Evolutionary conservation across 2,797 vertebrate genomes (phyloP).

Genomic region (Microctenopoma stevenorrisi): DNA sequence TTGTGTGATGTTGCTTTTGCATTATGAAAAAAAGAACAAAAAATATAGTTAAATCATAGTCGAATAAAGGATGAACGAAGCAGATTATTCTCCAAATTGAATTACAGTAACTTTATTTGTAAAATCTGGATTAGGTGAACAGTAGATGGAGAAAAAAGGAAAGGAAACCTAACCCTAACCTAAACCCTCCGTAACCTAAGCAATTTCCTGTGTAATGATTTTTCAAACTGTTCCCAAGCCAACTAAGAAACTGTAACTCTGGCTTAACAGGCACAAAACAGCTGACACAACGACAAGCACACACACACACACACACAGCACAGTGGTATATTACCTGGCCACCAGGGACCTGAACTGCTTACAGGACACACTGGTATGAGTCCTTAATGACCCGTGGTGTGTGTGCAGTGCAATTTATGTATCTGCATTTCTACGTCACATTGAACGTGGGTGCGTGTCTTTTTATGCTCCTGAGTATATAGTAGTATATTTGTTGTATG

Average conservation of each 20-base stretch:
- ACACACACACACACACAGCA: slow-evolving; percentile 29
- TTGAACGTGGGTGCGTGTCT: slow-evolving; percentile 8
- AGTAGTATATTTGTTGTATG: slow-evolving; percentile 39
- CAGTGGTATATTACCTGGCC: slow-evolving; percentile 68
- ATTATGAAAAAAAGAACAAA: too few species aligned
- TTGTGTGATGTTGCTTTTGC: too few species aligned
- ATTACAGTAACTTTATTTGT: too few species aligned
- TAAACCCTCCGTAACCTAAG: slow-evolving; percentile 38
- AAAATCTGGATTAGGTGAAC: too few species aligned
- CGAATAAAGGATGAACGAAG: too few species aligned
- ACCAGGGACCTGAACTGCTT: slow-evolving; percentile 80
- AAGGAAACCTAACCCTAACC: slow-evolving; percentile 5
- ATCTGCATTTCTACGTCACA: slow-evolving; percentile 54
- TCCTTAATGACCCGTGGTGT: slow-evolving; percentile 73
- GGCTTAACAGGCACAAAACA: slow-evolving; percentile 81
- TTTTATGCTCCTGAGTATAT: slow-evolving; percentile 26
- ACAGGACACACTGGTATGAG: slow-evolving; percentile 77
- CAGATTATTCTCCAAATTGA: too few species aligned
- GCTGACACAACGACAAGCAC: slow-evolving; percentile 73
- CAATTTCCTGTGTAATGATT: slow-evolving; percentile 66
- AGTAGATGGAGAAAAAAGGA: background rate
- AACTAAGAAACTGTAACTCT: slow-evolving; percentile 76
- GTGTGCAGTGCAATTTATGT: slow-evolving; percentile 46
- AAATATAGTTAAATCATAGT: too few species aligned
- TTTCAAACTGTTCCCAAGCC: slow-evolving; percentile 76